Percentiles rank a stretch among this genome's conserved stretches.
Evolutionary conservation across 2,888 invertebrate species (phyloP).

Genomic region (Rhynchonema sp.): DNA sequence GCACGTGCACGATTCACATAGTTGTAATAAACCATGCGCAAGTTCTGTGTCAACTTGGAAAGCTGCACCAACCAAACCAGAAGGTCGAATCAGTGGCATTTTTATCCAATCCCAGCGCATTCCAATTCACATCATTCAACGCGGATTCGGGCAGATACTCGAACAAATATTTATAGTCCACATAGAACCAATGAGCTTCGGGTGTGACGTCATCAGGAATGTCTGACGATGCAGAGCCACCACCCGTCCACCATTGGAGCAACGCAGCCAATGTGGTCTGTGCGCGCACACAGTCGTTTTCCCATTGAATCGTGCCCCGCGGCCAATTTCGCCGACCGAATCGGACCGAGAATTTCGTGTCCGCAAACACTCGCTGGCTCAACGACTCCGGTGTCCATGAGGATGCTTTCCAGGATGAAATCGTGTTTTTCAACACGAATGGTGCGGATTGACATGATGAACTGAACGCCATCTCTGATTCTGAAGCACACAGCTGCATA

Average conservation of each 20-base stretch:
- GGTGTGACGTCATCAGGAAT: conserved; percentile 13
- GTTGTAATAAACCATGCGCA: no score
- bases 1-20: no score
- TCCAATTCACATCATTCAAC: conserved; percentile 33
- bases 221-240: conserved; percentile 3
- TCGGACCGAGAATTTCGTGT: neutral
- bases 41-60: neutral
- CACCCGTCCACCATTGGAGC: conserved; percentile 29
- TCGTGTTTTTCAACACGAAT: neutral
- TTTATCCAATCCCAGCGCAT: conserved; percentile 39
- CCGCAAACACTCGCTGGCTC: neutral
- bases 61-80: conserved; percentile 54
- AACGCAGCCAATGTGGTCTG: conserved; percentile 47
- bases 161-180: conserved; percentile 61
- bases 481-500: no score
- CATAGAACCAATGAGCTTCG: conserved; percentile 50
- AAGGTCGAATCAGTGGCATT: conserved; percentile 50
- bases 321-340: neutral
- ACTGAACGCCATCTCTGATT: no score
- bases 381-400: neutral
- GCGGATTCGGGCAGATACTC: conserved; percentile 44
- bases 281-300: conserved; percentile 44
- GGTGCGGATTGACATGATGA: no score
- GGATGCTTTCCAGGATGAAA: neutral
- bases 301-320: conserved; percentile 40